A percentile compares a stretch with the other conserved stretches of the same genome.
phyloP scores from a whole-genome alignment of 2,113 vertebrate genomes.

The Chiloscyllium plagiosum region DNA sequence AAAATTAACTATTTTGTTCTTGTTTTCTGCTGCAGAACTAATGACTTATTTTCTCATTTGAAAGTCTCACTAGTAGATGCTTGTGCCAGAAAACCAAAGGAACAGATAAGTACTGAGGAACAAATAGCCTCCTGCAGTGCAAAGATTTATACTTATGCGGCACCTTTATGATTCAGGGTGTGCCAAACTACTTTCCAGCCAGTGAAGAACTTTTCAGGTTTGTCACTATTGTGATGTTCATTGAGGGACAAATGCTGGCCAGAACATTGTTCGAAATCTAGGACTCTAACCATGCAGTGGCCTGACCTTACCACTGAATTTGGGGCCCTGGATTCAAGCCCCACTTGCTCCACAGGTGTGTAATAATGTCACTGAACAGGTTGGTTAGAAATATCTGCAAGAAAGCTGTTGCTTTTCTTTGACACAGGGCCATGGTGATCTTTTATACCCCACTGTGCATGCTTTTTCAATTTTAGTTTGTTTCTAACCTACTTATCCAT shows the following conservation, averaged over 20 bases:
- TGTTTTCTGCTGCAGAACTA: background rate
- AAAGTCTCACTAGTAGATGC: background rate
- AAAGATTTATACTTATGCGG: background rate
- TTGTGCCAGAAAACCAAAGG: background rate
- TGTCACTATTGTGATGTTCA: background rate
- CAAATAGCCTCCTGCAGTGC: background rate
- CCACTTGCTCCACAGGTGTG: no score
- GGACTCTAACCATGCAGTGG: no score
- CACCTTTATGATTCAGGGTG: background rate
- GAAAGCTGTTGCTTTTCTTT: background rate
- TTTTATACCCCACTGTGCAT: background rate
- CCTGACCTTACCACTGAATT: no score
- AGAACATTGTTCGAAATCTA: background rate
- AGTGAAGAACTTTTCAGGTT: background rate
- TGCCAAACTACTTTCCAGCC: background rate
- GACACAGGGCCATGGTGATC: background rate
- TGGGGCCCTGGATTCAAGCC: no score
- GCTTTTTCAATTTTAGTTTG: background rate
- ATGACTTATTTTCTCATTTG: background rate
- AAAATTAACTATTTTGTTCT: background rate
- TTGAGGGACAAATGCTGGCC: background rate
- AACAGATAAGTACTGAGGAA: background rate
- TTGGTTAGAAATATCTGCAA: no score
- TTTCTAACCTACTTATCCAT: background rate
- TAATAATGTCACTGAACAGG: no score